A percentile compares a stretch with the other conserved stretches of the same genome.
Conservation (phyloP, 2,113 vertebrate species). For the Excalfactoria chinensis region DNA sequence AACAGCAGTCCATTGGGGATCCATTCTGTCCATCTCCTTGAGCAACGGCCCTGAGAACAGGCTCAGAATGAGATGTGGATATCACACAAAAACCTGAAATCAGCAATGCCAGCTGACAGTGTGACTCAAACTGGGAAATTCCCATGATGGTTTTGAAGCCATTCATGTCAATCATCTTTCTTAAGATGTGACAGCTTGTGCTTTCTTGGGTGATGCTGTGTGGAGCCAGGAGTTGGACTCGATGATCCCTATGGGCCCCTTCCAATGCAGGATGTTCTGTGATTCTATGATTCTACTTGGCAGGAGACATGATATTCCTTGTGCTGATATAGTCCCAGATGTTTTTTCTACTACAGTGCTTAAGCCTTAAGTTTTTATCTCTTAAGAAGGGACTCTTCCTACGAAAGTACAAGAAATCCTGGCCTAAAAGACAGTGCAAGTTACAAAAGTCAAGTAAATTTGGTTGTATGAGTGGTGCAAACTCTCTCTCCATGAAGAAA, state of each 20-base stretch:
- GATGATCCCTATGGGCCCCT: too few species aligned
- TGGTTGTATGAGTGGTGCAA: background rate
- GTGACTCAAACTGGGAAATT: background rate
- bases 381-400: background rate
- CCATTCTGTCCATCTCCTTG: background rate
- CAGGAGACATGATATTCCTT: background rate
- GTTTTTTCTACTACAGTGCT: background rate
- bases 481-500: background rate
- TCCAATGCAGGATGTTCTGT: too few species aligned
- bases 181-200: background rate
- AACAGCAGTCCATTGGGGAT: background rate
- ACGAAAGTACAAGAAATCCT: background rate
- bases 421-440: background rate
- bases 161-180: background rate
- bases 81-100: background rate
- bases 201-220: too few species aligned
- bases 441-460: background rate
- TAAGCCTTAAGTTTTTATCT: background rate
- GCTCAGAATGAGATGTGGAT: background rate
- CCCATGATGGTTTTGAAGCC: background rate
- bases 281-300: too few species aligned
- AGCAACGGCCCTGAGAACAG: background rate
- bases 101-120: background rate
- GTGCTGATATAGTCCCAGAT: background rate
- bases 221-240: too few species aligned